Evolutionary conservation across 30 jellyfish, hydroid and myxozoan genomes (phyloP), one percentile per base, ranked within the genome.

Genomic region (Pelagia noctiluca): DNA sequence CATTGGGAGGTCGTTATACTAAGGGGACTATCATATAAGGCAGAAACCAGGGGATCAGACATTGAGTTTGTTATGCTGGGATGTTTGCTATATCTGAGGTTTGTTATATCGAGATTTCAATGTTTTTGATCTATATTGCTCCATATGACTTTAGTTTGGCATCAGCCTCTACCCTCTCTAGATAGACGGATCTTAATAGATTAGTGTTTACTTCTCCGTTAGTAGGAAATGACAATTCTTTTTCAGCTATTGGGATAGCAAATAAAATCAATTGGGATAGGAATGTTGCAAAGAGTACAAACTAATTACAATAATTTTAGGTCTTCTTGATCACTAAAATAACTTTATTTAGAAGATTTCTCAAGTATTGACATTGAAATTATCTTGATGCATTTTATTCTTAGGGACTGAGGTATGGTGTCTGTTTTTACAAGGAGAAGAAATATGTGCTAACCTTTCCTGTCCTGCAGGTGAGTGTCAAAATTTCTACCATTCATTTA

Each of bases 401-500:
- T 0, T 53, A 77, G 89, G 89, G 89, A 18, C 29, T 61, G 19
- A 48, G 79, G 18, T 77, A 35, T 0, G 89, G 89, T 3, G 50
- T 77, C 16, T 38, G 35, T 24, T 77, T 54, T 37, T 77, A n/a
- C 72, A 77, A 65, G n/a, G 52, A 77, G 63, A 77, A 36, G 70
- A 37, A 25, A 8, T 77, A 77, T 37, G 79, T 64, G 11, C 23
- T 77, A 4, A 35, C 35, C 13, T 77, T 77, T 37, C 89, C 89
- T 16, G 71, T 77, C 19, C 30, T 77, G 2, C 89, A 77, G 66
- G 89, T 77, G n/a, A n/a, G n/a, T n/a, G n/a, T n/a, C n/a, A n/a
- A n/a, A n/a, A n/a, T n/a, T n/a, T n/a, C n/a, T n/a, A n/a, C n/a
- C n/a, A n/a, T n/a, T n/a, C n/a, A n/a, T n/a, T n/a, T n/a, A n/a